Conservation (phyloP, 1,140 invertebrate genomes). For the Euwallacea similis region DNA sequence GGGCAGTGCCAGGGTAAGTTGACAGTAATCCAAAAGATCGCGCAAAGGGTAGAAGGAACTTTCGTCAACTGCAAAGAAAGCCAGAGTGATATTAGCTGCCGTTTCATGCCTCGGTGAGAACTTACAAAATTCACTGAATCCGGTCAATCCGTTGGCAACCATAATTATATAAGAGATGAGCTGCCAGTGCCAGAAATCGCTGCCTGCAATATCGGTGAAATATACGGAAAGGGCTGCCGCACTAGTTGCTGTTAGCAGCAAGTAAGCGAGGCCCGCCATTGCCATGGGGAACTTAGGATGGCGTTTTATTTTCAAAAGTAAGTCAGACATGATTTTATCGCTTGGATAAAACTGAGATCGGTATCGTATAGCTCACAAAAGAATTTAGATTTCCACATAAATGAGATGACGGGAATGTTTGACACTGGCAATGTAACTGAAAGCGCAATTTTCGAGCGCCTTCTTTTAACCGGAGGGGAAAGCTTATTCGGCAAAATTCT, state of each 20-base stretch:
- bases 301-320: constrained; percentile 8
- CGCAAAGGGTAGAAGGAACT: constrained; percentile 31
- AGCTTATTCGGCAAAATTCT: too few relatives aligned
- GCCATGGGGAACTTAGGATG: constrained; percentile 14
- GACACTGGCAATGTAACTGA: too few relatives aligned
- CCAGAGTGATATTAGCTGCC: background rate
- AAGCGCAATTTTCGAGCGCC: too few relatives aligned
- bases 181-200: constrained; percentile 32
- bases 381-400: too few relatives aligned
- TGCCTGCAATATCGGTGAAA: constrained; percentile 14
- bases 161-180: constrained; percentile 24
- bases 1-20: constrained; percentile 23
- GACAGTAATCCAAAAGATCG: constrained; percentile 31
- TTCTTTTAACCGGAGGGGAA: too few relatives aligned
- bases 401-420: too few relatives aligned
- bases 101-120: background rate
- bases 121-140: constrained; percentile 35
- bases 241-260: constrained; percentile 4
- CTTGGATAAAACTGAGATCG: too few relatives aligned
- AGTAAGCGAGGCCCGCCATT: constrained; percentile 20
- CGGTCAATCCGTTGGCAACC: constrained; percentile 17
- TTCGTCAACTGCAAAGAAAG: constrained; percentile 24
- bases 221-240: constrained; percentile 19
- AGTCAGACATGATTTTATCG: constrained; percentile 3
- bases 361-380: too few relatives aligned